Conservation (phyloP, 1,140 invertebrate species). For the Aphidius ervi region DNA sequence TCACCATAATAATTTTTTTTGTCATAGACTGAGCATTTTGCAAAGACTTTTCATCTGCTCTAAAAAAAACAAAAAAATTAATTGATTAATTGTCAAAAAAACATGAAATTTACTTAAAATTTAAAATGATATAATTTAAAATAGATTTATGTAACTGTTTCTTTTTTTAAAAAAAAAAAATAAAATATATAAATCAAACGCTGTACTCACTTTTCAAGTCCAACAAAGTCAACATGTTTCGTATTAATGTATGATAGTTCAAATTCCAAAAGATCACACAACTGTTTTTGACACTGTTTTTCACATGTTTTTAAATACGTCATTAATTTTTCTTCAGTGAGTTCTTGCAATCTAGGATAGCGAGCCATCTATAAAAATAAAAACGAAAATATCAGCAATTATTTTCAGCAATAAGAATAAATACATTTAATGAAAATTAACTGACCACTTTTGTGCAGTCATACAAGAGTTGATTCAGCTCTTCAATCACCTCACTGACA, state of each 20-base stretch:
- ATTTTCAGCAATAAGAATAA: slow-evolving; percentile 3
- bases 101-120: no score
- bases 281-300: slow-evolving; percentile 93
- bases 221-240: slow-evolving; percentile 99
- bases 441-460: slow-evolving; percentile 79
- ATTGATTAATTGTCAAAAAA: no score
- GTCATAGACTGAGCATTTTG: no score
- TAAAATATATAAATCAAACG: not conserved
- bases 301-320: slow-evolving; percentile 90
- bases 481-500: slow-evolving; percentile 94
- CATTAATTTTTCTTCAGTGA: slow-evolving; percentile 96
- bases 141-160: not conserved
- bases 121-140: no score
- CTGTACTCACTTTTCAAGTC: slow-evolving; percentile 89
- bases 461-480: slow-evolving; percentile 91
- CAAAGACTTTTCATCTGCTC: no score
- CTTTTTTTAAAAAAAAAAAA: no score
- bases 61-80: no score
- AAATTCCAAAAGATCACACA: slow-evolving; percentile 90
- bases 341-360: slow-evolving; percentile 95
- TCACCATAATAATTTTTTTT: no score
- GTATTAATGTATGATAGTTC: slow-evolving; percentile 99
- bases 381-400: slow-evolving; percentile 1
- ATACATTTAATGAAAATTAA: slow-evolving; percentile 58
- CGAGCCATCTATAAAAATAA: slow-evolving; percentile 74